A percentile compares a stretch with the other conserved stretches of the same genome.
Conservation (phyloP, 2,797 vertebrate species). For the Acanthis flammea region DNA sequence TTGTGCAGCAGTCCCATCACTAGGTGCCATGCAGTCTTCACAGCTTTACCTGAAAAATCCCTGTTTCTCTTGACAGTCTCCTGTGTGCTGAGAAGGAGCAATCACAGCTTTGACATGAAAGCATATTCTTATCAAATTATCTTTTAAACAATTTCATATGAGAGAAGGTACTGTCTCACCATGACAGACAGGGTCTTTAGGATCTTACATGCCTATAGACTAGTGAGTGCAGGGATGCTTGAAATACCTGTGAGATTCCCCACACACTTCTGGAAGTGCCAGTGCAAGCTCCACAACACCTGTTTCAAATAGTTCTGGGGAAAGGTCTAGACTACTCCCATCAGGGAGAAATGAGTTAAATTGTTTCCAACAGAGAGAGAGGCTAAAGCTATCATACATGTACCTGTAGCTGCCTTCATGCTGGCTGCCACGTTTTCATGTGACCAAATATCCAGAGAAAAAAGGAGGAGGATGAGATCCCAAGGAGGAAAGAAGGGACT, state of each 20-base stretch:
- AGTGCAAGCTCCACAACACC: background rate
- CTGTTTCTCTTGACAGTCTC: background rate
- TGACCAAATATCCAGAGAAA: background rate
- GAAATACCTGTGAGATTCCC: background rate
- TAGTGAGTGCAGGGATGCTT: background rate
- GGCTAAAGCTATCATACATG: background rate
- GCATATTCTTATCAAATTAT: background rate
- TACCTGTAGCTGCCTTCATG: background rate
- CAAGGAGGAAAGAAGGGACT: background rate
- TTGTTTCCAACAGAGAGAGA: background rate
- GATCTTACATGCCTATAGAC: background rate
- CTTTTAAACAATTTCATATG: background rate
- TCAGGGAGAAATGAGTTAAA: background rate
- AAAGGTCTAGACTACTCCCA: background rate
- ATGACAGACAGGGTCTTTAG: background rate
- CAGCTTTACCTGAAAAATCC: background rate
- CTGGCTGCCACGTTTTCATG: background rate
- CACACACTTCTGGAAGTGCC: background rate
- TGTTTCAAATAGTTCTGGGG: background rate
- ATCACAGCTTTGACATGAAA: background rate
- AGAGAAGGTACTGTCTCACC: background rate
- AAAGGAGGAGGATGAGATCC: background rate
- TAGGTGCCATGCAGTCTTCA: background rate
- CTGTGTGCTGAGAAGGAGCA: background rate
- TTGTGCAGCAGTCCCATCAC: background rate